Percentiles rank a stretch among this genome's conserved stretches.
These are phyloP conservation scores for Falcunculus frontatus DNA, from an alignment of 2,113 vertebrate genomes.

Conservation along the genomic window DNA sequence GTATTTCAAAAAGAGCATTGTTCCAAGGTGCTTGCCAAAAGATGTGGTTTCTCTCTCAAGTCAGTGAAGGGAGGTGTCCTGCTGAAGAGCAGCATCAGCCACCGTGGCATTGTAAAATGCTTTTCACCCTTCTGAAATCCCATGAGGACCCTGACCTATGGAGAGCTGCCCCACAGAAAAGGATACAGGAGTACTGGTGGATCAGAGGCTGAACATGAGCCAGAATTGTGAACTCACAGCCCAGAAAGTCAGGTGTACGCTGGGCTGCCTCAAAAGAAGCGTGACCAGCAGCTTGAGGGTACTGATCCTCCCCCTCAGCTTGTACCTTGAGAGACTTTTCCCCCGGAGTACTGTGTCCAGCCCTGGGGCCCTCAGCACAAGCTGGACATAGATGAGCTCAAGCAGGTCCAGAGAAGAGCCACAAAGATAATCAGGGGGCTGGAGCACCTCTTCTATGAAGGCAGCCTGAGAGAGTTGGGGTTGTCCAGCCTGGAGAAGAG, in stretches of 20 bases:
- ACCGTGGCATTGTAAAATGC: not conserved
- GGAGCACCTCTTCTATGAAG: not conserved
- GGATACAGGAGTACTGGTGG: not conserved
- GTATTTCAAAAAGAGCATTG: not conserved
- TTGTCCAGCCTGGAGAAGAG: not conserved
- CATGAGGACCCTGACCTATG: not conserved
- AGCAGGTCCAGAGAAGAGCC: not conserved
- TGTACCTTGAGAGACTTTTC: not conserved
- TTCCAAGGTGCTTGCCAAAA: not conserved
- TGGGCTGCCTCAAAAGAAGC: not conserved
- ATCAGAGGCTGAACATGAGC: not conserved
- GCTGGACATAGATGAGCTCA: not conserved
- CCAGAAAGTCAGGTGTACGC: not conserved
- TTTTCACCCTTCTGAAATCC: not conserved
- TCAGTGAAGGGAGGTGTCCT: not conserved
- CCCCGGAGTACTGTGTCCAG: not conserved
- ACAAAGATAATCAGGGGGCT: not conserved
- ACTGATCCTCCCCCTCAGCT: not conserved
- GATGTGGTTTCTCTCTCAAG: not conserved
- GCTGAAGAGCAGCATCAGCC: not conserved
- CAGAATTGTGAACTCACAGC: rapidly evolving
- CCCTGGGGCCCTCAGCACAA: not conserved
- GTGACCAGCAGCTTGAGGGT: not conserved
- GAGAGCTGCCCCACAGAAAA: not conserved
- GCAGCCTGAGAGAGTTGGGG: not conserved